A percentile compares a stretch with the other conserved stretches of the same genome.
These are phyloP conservation scores for Carettochelys insculpta DNA, from an alignment of 2,113 vertebrate genomes.

Conservation along the genomic window DNA sequence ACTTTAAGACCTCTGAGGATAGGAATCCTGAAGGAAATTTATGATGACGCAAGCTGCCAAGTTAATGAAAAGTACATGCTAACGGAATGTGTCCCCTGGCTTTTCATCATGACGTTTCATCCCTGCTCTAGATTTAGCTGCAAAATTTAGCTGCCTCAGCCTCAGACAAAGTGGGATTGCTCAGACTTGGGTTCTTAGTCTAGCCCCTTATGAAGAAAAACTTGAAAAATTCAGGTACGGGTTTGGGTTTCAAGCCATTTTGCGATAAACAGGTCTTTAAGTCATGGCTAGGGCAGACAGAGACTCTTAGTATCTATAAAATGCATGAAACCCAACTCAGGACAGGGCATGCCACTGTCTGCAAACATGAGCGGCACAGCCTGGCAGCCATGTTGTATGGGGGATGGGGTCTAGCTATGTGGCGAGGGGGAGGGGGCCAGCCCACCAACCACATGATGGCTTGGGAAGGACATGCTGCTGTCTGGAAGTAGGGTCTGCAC, in stretches of 20 bases:
- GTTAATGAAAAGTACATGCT: neutral
- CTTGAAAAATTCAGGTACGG: neutral
- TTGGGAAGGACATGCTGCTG: too few species aligned
- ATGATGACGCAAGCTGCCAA: neutral
- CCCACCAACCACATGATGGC: too few species aligned
- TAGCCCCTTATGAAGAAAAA: neutral
- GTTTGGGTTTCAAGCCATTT: constrained; percentile 10
- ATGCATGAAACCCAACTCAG: too few species aligned
- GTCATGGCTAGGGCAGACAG: neutral
- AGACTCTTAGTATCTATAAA: neutral
- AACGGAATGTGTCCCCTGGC: neutral
- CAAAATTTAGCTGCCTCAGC: neutral
- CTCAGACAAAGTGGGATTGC: neutral
- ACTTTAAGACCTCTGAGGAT: neutral
- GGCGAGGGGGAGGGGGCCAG: too few species aligned
- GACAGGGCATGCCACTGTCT: too few species aligned
- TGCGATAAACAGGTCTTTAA: neutral
- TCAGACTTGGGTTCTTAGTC: neutral
- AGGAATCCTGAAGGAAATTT: neutral
- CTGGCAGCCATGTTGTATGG: too few species aligned
- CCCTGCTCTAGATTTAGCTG: neutral
- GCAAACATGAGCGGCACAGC: too few species aligned
- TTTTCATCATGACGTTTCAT: neutral
- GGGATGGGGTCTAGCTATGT: too few species aligned
- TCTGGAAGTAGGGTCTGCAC: too few species aligned